Conservation (phyloP, 35 echinoderm and acorn worm species). For the Diadema setosum region DNA sequence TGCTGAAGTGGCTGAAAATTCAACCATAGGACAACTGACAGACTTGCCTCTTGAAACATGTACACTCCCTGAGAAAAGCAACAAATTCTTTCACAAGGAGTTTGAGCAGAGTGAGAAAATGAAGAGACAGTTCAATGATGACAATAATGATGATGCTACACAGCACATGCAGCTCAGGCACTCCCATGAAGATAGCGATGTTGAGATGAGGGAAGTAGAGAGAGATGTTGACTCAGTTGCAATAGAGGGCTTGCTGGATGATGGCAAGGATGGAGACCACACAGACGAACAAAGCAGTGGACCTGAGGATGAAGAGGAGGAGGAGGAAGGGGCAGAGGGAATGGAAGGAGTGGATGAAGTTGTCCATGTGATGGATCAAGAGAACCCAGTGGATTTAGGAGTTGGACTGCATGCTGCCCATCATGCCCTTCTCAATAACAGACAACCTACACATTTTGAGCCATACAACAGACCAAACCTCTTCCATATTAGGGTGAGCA, state of each 20-base stretch:
- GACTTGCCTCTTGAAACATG: too few relatives aligned
- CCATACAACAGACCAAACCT: conserved; percentile 87
- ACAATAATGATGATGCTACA: not conserved
- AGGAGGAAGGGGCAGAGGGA: not conserved
- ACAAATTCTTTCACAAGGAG: too few relatives aligned
- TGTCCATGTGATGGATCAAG: conserved; percentile 30
- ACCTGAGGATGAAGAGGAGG: conserved; percentile 14
- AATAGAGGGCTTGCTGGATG: too few relatives aligned
- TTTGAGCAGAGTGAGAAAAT: too few relatives aligned
- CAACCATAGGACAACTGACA: not conserved
- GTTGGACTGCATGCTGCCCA: conserved; percentile 62
- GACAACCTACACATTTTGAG: conserved; percentile 75
- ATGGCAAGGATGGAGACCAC: not conserved
- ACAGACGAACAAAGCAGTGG: conserved; percentile 15
- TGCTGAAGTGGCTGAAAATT: not conserved
- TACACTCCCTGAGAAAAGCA: too few relatives aligned
- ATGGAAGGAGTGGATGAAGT: conserved; percentile 31
- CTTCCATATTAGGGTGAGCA: conserved; percentile 87
- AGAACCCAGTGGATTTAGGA: not conserved
- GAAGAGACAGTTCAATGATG: too few relatives aligned
- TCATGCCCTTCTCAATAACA: conserved; percentile 74
- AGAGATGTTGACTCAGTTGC: conserved; percentile 18
- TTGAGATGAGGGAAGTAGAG: conserved; percentile 63
- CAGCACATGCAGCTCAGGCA: not conserved
- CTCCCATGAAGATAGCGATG: conserved; percentile 50